Base-by-base conservation (phyloP, 2,888 invertebrate genomes). In the Himalopsyche anomala region DNA sequence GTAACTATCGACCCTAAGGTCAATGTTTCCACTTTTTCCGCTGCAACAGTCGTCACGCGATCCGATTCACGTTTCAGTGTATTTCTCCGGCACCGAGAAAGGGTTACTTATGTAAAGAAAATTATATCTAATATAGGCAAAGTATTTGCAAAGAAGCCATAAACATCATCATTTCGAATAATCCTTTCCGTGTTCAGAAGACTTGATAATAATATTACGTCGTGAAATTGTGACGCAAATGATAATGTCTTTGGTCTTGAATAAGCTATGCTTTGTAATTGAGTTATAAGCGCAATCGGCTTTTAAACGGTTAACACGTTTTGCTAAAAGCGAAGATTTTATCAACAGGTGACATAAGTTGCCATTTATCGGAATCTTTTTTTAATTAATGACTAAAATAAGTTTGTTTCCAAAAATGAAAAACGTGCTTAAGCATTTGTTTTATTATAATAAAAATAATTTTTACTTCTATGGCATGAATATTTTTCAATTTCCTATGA, bases 1-100 rank as follows among this genome's bases (percentile, higher is more conserved):
- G 62, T 62, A 62, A 62, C 62, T 62, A 62, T 62, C 28, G 62
- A 62, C 6, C 62, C 4, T 62, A 62, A 62, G 62, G 62, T 62
- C 62, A 62, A 62, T 19, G 62, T 62, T 62, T 62, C 28, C 62
- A n/a, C 4, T 4, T 62, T 56, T 62, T 28, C 62, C 62, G 62
- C 19, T 62, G 62, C 62, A 62, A 28, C 15, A 62, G 19, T 19
- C n/a, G 62, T 62, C 62, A 62, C 62, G 62, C 62, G 62, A 62
- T 62, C 28, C 62, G 28, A 62, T 19, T 62, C 28, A 62, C 62
- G 9, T 19, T 28, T 9, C 6, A 11, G 5, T 19, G 19, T 62
- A 11, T 19, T 62, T n/a, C 11, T 19, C 19, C 19, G 28, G 8
- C 62, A 19, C 19, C 62, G 19, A 8, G 19, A 62, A 62, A 28